Percentiles rank a stretch among this genome's conserved stretches.
These are phyloP conservation scores for Tetraodon nigroviridis DNA, from an alignment of 2,113 vertebrate species.

Conservation along the genomic window DNA sequence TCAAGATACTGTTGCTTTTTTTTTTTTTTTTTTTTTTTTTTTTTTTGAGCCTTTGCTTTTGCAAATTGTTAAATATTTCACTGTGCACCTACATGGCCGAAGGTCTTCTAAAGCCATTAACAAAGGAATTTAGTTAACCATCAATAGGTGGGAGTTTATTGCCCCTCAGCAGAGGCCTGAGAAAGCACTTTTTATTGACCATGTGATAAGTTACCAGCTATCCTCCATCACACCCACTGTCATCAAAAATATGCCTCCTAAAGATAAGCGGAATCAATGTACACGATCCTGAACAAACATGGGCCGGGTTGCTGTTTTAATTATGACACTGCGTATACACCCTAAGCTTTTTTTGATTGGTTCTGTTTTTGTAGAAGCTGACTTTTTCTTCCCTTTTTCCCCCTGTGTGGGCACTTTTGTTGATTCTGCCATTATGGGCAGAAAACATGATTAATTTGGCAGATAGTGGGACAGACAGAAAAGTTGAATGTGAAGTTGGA, in stretches of 20 bases:
- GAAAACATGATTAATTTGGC: too few relatives aligned
- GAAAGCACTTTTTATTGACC: conserved; percentile 38
- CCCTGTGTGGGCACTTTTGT: too few relatives aligned
- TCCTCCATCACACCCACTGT: background rate
- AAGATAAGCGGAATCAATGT: background rate
- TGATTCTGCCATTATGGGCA: too few relatives aligned
- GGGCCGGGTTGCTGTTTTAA: conserved; percentile 5
- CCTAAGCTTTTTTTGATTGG: background rate
- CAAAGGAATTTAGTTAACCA: conserved; percentile 63
- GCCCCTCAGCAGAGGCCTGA: conserved; percentile 39
- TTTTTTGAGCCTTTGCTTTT: background rate
- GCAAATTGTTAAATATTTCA: background rate
- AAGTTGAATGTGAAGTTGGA: background rate
- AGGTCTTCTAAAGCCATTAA: conserved; percentile 56
- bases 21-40: too few relatives aligned
- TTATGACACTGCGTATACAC: conserved; percentile 1
- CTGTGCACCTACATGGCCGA: conserved; percentile 15
- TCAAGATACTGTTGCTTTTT: background rate
- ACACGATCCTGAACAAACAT: conserved; percentile 1
- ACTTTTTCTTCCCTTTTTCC: too few relatives aligned
- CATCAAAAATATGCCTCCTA: conserved; percentile 9
- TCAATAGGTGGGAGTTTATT: conserved; percentile 56
- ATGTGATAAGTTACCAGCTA: conserved; percentile 12
- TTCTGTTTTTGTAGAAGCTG: too few relatives aligned
- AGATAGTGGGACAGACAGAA: too few relatives aligned